Evolutionary conservation across 1,140 invertebrate genomes (phyloP).

Genomic region (Scaptomyza montana): DNA sequence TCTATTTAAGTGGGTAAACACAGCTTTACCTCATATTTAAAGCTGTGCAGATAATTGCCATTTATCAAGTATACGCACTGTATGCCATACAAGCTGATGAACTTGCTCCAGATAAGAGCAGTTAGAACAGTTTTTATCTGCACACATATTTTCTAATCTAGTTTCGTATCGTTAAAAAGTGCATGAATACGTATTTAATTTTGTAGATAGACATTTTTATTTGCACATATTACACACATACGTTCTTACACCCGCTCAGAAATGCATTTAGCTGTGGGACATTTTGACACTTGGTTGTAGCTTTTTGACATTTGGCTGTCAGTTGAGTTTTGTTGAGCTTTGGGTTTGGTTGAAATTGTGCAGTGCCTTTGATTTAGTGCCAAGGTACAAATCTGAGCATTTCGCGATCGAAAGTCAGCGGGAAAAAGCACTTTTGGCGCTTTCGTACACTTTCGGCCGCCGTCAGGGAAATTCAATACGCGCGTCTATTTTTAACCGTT

Average conservation of each 20-base stretch:
- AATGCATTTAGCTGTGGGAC: constrained; percentile 10
- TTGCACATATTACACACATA: background rate
- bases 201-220: background rate
- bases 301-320: constrained; percentile 29
- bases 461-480: constrained; percentile 48
- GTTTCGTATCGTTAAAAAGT: constrained; percentile 5
- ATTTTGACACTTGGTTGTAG: constrained; percentile 39
- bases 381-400: constrained; percentile 62
- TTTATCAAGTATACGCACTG: background rate
- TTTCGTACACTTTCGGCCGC: constrained; percentile 16
- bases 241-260: background rate
- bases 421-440: constrained; percentile 25
- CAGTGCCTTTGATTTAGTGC: constrained; percentile 65
- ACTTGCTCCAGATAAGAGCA: background rate
- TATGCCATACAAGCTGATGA: background rate
- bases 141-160: constrained; percentile 17
- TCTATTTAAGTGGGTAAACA: too few relatives aligned
- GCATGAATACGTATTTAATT: background rate
- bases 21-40: background rate
- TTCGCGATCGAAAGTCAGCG: constrained; percentile 36
- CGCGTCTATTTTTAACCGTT: constrained; percentile 47
- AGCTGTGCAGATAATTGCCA: background rate
- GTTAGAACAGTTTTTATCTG: background rate
- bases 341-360: constrained; percentile 1
- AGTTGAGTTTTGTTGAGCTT: constrained; percentile 11